These are phyloP conservation scores for Lamprologus tigripictilis DNA, from an alignment of 2,113 vertebrate genomes.

Conservation along the genomic window DNA sequence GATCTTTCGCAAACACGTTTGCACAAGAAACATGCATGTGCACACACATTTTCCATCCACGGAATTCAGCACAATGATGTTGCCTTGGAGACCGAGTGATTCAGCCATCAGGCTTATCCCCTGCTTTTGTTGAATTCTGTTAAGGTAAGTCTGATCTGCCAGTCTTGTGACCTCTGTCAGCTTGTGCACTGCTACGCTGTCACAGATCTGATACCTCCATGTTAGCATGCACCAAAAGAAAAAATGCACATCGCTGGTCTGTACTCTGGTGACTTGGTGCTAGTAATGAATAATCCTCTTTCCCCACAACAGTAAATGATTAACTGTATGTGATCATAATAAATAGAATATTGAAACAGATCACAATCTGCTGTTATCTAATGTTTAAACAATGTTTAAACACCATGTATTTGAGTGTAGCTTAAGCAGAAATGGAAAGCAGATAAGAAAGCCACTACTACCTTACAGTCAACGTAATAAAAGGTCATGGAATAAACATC, in stretches of 20 bases:
- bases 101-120: conserved; percentile 20
- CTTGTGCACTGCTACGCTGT: background rate
- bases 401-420: background rate
- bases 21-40: background rate
- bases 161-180: conserved; percentile 17
- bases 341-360: background rate
- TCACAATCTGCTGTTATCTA: background rate
- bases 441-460: conserved; percentile 8
- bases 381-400: background rate
- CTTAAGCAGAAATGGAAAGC: background rate
- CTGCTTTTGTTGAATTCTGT: conserved; percentile 34
- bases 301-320: background rate
- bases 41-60: background rate
- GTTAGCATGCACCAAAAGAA: background rate
- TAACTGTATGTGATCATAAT: background rate
- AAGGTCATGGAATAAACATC: conserved; percentile 59
- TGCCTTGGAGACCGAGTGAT: conserved; percentile 40
- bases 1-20: background rate
- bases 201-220: background rate
- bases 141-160: conserved; percentile 4
- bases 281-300: background rate
- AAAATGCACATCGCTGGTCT: background rate
- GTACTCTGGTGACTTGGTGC: background rate
- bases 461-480: conserved; percentile 28
- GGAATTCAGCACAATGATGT: conserved; percentile 23